Conservation (phyloP, 23 tunicate genomes). For the Diplosoma virens region DNA sequence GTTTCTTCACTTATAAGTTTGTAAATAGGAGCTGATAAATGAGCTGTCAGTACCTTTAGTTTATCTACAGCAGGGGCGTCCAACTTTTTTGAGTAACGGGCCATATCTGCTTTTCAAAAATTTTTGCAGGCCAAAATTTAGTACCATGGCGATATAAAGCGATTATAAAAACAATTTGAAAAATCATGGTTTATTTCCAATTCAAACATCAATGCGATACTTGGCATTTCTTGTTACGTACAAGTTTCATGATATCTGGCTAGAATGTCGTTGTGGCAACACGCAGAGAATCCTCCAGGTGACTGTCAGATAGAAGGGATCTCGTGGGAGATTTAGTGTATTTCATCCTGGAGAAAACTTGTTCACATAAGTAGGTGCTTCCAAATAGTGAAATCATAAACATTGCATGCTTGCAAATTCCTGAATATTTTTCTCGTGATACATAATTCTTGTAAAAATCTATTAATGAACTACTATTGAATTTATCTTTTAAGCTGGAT, state of each 20-base stretch:
- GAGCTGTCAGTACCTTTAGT: no score
- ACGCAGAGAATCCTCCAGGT: constrained; percentile 32
- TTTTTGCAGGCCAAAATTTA: constrained; percentile 33
- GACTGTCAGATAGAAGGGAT: constrained; percentile 30
- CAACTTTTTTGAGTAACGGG: constrained; percentile 29
- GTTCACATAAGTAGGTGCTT: constrained; percentile 29
- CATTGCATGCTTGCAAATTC: constrained; percentile 11
- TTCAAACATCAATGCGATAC: constrained; percentile 31
- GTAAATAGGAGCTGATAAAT: no score
- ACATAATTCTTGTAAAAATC: background rate
- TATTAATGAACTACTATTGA: background rate
- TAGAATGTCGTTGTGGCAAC: constrained; percentile 18
- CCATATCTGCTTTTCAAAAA: constrained; percentile 22
- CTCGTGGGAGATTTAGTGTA: constrained; percentile 23
- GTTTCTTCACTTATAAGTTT: no score
- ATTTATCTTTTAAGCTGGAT: background rate
- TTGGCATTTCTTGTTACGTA: constrained; percentile 19
- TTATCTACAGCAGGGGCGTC: constrained; percentile 28
- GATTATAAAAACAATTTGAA: constrained; percentile 25
- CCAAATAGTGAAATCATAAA: constrained; percentile 24
- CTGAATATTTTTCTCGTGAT: constrained; percentile 24
- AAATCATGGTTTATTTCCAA: constrained; percentile 27
- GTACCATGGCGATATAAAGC: background rate
- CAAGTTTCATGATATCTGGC: constrained; percentile 23
- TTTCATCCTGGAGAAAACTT: constrained; percentile 21